These are phyloP conservation scores for Lophius americanus DNA, from an alignment of 2,797 vertebrate genomes.

Conservation along the genomic window DNA sequence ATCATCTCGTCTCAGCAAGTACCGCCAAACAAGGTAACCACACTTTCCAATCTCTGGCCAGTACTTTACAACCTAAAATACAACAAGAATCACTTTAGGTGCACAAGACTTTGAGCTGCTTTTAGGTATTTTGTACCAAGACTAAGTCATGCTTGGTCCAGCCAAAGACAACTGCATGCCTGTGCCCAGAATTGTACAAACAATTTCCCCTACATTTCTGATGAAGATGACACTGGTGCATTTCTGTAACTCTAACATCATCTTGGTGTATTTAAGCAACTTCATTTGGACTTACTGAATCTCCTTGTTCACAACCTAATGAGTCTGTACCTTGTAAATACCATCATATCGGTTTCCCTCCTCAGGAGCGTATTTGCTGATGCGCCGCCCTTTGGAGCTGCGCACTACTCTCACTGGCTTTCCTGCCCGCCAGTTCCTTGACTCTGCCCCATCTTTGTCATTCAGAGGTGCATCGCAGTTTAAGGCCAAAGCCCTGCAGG, in stretches of 20 bases:
- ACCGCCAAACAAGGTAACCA: slow-evolving; percentile 98
- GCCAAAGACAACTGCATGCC: no score
- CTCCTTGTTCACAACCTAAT: not conserved
- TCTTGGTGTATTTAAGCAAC: not conserved
- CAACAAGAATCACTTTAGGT: not conserved
- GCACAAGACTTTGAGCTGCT: not conserved
- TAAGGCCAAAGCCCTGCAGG: slow-evolving; percentile 92
- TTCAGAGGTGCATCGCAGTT: slow-evolving; percentile 98
- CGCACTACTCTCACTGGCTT: slow-evolving; percentile 97
- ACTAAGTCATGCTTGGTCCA: not conserved
- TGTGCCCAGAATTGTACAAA: no score
- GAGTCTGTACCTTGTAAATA: slow-evolving; percentile 92
- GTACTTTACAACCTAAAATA: slow-evolving; percentile 94
- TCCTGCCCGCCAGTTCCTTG: slow-evolving; percentile 96
- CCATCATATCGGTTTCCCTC: slow-evolving; percentile 99
- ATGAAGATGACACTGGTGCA: no score
- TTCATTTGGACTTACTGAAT: not conserved
- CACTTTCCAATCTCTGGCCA: slow-evolving; percentile 99
- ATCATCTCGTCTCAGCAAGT: slow-evolving; percentile 95
- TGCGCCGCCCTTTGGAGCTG: slow-evolving; percentile 96
- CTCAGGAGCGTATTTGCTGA: slow-evolving; percentile 99
- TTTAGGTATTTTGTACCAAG: not conserved
- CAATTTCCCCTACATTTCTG: no score
- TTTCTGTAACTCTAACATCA: not conserved
- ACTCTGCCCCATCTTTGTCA: slow-evolving; percentile 97